Base-by-base conservation (phyloP, 2,113 vertebrate genomes). In the Pituophis catenifer region DNA sequence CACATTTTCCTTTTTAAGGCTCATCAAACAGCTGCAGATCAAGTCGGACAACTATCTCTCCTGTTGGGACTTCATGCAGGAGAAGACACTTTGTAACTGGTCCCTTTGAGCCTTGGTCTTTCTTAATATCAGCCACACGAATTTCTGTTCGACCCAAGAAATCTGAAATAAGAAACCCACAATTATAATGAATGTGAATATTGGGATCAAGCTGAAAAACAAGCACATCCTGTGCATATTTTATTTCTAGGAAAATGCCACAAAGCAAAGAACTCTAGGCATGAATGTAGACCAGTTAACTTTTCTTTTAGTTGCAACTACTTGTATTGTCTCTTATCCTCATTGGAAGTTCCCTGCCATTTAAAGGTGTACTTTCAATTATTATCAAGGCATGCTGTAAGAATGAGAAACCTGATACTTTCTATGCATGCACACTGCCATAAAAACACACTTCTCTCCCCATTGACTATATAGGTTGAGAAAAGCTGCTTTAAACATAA, bases 101-200 rank as follows among this genome's bases (percentile, higher is more conserved):
- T 88, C 99, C 99, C 96, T 99, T 99, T 53, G 99, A 99, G 52
- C 99, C 99, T 97, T 99, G 99, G 97, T 99, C 99, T 97, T 99
- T 99, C 97, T 99, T 99, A 96, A 99, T 99, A 95, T 99, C 99
- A 0, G 99, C 98, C 97, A 99, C 98, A 7, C 99, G 99, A 97
- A 99, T 99, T 97, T 99, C 99, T 33, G 99, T 99, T 96, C 99
- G 98, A 92, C 99, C 99, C 96, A 99, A 95, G 96, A 99, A 99
- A 97, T 99, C 99, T 99, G 97, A 88, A 98, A 97, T 17, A 44
- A 90, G 8, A 57, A 88, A 75, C 33, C 33, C 23, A 89, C 2
- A 88, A 2, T 23, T 62, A 94, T 48, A 8, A 38, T 62, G 8
- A 54, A 50, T 23, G 62, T 59, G 44, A 85, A 24, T 53, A 48